Conservation (phyloP, 2,113 vertebrate genomes). For the Oxygymnocypris stewartii region DNA sequence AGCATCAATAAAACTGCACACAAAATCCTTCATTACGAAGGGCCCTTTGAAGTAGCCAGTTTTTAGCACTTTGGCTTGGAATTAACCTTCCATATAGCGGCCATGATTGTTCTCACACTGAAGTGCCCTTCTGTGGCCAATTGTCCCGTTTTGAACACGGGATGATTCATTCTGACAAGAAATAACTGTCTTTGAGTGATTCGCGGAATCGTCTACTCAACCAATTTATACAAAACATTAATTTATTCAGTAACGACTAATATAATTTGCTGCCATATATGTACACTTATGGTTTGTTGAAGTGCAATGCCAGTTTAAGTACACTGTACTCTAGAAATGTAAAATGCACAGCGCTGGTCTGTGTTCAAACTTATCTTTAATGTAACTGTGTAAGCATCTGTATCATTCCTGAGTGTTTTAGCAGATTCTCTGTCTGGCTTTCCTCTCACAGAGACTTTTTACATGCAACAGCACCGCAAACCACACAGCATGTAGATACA, state of each 20-base stretch:
- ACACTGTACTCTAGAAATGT: background rate
- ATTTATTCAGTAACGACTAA: background rate
- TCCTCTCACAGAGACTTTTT: conserved; percentile 45
- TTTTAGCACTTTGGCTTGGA: no score
- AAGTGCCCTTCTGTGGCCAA: no score
- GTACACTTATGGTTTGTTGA: background rate
- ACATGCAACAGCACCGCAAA: conserved; percentile 59
- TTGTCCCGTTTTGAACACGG: background rate
- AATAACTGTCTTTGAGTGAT: background rate
- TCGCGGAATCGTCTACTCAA: background rate
- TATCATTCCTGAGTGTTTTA: conserved; percentile 1
- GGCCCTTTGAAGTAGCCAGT: no score
- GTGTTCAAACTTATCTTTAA: background rate
- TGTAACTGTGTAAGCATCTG: background rate
- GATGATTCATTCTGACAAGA: background rate
- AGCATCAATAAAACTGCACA: background rate
- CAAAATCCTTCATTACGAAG: no score
- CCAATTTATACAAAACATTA: background rate
- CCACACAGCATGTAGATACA: conserved; percentile 65
- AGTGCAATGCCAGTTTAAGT: background rate
- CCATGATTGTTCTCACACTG: no score
- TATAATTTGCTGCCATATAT: background rate
- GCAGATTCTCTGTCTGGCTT: conserved; percentile 38
- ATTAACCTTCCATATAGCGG: background rate
- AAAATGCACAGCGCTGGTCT: background rate